phyloP scores from a whole-genome alignment of 2,797 vertebrate genomes.

The Hemibagrus guttatus region DNA sequence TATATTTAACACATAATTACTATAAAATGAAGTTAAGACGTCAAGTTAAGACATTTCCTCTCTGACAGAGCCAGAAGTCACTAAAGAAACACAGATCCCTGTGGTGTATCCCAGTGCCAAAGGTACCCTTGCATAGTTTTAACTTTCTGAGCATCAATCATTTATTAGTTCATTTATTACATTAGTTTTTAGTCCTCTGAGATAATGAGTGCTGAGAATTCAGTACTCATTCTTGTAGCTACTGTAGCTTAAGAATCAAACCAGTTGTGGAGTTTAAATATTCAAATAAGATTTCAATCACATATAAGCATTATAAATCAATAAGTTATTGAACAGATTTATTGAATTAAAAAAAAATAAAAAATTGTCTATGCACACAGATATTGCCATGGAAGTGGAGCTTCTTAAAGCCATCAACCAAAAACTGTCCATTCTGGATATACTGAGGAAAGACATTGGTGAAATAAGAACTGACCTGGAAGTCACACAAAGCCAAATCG shows the following conservation, averaged over 20 bases:
- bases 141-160: neutral
- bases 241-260: neutral
- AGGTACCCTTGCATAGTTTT: constrained; percentile 18
- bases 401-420: constrained; percentile 57
- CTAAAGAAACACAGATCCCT: constrained; percentile 30
- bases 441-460: constrained; percentile 56
- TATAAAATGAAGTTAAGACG: neutral
- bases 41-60: constrained; percentile 10
- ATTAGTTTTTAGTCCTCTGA: neutral
- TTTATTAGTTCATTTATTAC: neutral
- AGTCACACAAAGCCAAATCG: constrained; percentile 54
- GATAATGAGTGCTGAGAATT: neutral
- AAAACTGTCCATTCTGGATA: constrained; percentile 58
- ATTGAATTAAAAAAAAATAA: too few relatives aligned
- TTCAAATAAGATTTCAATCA: neutral
- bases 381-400: constrained; percentile 50
- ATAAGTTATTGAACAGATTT: too few relatives aligned
- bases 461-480: constrained; percentile 58
- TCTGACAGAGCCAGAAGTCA: constrained; percentile 27
- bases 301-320: neutral
- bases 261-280: neutral
- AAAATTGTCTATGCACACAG: constrained; percentile 38
- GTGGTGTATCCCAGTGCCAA: constrained; percentile 43
- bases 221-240: too few relatives aligned
- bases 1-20: neutral